phyloP scores from a whole-genome alignment of 2,113 vertebrate species.

The Sinocyclocheilus grahami region DNA sequence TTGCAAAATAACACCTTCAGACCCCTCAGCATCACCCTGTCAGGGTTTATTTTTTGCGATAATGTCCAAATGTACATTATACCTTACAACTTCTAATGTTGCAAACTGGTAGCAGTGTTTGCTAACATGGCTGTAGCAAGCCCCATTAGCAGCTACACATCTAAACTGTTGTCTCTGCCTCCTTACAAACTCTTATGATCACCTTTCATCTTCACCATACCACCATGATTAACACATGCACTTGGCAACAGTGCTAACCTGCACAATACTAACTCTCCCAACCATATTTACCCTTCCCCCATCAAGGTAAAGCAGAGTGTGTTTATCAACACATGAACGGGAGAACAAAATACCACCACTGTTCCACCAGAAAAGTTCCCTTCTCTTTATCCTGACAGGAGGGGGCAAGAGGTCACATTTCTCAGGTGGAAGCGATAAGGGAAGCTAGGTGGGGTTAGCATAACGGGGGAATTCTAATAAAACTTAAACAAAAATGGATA shows the following conservation, averaged over 20 bases:
- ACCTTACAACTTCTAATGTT: not conserved
- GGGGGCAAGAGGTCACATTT: constrained; percentile 71
- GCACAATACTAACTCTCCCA: not conserved
- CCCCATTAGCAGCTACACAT: not conserved
- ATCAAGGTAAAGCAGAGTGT: constrained; percentile 17
- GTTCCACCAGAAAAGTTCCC: constrained; percentile 69
- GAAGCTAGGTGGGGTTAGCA: constrained; percentile 24
- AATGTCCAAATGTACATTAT: not conserved
- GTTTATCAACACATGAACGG: constrained; percentile 31
- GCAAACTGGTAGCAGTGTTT: not conserved
- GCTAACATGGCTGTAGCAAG: not conserved
- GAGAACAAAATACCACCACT: constrained; percentile 67
- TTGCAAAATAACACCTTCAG: not conserved
- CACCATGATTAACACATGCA: not conserved
- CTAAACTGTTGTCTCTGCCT: not conserved
- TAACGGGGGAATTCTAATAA: not conserved
- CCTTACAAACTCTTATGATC: not conserved
- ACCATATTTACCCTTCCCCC: constrained; percentile 1
- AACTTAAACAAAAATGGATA: too few species aligned
- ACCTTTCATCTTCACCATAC: not conserved
- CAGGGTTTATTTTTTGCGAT: not conserved
- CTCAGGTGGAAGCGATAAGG: constrained; percentile 67
- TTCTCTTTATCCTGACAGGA: constrained; percentile 66
- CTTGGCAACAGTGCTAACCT: not conserved
- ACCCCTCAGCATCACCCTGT: not conserved